phyloP scores from a whole-genome alignment of 1,140 invertebrate genomes.

The Batillaria attramentaria region DNA sequence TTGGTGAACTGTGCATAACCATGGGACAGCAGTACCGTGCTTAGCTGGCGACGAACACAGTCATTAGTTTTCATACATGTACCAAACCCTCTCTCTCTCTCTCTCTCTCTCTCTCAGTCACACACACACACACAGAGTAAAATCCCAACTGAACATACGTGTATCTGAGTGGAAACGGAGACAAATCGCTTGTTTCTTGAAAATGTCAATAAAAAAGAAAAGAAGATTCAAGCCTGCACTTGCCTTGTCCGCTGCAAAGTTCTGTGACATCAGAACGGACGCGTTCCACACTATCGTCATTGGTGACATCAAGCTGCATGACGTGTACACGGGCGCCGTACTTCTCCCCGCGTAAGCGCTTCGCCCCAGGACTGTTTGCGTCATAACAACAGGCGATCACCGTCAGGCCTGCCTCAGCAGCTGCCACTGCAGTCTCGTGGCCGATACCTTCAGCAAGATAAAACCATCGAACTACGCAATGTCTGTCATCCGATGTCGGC shows the following conservation, averaged over 20 bases:
- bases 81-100: not conserved
- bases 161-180: not conserved
- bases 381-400: conserved; percentile 37
- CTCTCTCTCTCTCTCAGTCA: not conserved
- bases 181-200: not conserved
- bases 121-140: not conserved
- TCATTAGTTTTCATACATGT: not conserved
- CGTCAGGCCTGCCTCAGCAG: conserved; percentile 13
- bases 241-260: conserved; percentile 13
- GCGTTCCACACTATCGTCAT: conserved; percentile 12
- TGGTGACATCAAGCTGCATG: conserved; percentile 39
- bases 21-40: too few relatives aligned
- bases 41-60: too few relatives aligned
- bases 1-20: too few relatives aligned
- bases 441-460: conserved; percentile 26
- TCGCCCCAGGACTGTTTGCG: conserved; percentile 23
- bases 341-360: not conserved
- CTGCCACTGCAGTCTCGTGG: conserved; percentile 10
- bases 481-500: not conserved
- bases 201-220: not conserved
- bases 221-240: not conserved
- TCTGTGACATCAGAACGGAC: conserved; percentile 10
- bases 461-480: not conserved
- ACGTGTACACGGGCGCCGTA: conserved; percentile 30
- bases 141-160: not conserved